Base-by-base conservation (phyloP, 2,888 invertebrate genomes). In the Cynaeus angustus region DNA sequence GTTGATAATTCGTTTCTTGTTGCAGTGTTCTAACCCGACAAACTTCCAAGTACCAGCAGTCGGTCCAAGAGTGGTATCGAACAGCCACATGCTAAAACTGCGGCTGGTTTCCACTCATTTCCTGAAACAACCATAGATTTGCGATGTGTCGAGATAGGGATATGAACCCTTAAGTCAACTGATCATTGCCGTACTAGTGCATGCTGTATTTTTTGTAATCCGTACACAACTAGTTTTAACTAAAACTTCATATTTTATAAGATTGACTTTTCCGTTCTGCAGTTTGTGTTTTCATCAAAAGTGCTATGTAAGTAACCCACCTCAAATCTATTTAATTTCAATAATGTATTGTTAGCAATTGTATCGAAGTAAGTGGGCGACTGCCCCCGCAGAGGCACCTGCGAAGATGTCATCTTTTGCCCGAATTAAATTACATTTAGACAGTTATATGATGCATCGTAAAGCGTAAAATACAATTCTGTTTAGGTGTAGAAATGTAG, bases 31-130 rank as follows among this genome's bases (percentile, higher is more conserved):
- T 67, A 67, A 64, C 64, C 14, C 38, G 13, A 55, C 37, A 55
- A 16, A 16, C 48, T 45, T 48, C 66, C 30, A 53, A 62, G 46
- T 53, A 46, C 37, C 68, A 58, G 67, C 48, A 69, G 69, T 48
- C 55, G 66, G 65, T 69, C 41, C 55, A 61, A 46, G 70, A 66
- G 70, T 70, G 70, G 70, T 62, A 48, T 56, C 46, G 33, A 67
- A 78, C 79, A 83, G 81, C 83, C 84, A 82, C 88, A 95, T 95
- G 95, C 94, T 95, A 90, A 95, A 94, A 88, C 92, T 95, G 92
- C 92, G 95, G 88, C 90, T 95, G 84, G 95, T 95, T 78, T 94
- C 95, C 85, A 95, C 95, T 85, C 95, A 95, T 87, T 95, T 95
- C 86, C 88, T 95, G 86, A 95, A 95, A 88, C 95, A 95, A 87